Base-by-base conservation (phyloP, 2,113 vertebrate species). In the Petromus typicus region DNA sequence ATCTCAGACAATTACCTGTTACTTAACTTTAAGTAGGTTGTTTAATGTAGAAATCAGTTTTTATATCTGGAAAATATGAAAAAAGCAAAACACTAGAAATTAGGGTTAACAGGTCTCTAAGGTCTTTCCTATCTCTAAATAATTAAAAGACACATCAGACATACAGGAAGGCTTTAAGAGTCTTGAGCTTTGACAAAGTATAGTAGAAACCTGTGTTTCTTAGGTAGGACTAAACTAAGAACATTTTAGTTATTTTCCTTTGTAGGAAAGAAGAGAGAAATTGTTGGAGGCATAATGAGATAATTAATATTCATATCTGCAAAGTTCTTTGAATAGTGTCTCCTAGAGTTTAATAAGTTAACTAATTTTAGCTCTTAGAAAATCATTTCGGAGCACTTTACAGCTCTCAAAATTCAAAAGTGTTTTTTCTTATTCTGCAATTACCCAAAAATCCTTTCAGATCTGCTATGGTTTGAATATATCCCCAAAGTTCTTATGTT, bases 321-420 rank as follows among this genome's bases (percentile, higher is more conserved):
- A 56, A 92, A 95, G 37, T 14, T 85, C 27, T 92, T 94, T 45
- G 16, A 27, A 64, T 11, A 90, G 18, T 87, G 27, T 27, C 25
- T 76, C 64, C 75, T 27, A 87, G 51, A 94, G 30, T 86, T 95
- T 45, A 96, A 3, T 71, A 94, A 78, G 22, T 84, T 81, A 94
- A 37, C 82, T 93, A 89, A 86, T 84, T 94, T 95, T 90, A 96
- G 57, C 34, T 8, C 48, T 82, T 85, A 66, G 3, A 96, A 84
- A 90, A 92, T 92, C 17, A 92, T 88, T 83, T 96, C 40, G 45
- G 86, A 96, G 85, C 40, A 40, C 79, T 84, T 76, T 25, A 64
- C 12, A 66, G 40, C 12, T 51, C 40, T 94, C 59, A 87, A 17
- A 87, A 76, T 96, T 66, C 10, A 96, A 93, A 87, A 96, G 75